Evolutionary conservation across 2,888 invertebrate species (phyloP).

Genomic region (Limnephilus lunatus): DNA sequence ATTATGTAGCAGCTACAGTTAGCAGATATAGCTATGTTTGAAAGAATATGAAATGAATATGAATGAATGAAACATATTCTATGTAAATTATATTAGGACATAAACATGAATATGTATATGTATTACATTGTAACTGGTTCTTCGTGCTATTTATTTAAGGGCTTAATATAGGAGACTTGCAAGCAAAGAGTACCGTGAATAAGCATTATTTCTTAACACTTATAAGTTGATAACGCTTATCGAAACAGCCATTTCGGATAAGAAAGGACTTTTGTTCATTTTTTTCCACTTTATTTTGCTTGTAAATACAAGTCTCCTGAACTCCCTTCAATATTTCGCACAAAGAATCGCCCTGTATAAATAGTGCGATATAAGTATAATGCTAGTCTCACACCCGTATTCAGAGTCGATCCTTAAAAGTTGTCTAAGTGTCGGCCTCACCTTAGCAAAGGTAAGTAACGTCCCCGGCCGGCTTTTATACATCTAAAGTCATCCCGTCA

Average conservation of each 20-base stretch:
- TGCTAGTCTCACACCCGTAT: too few relatives aligned
- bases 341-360: background rate
- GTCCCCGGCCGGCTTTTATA: too few relatives aligned
- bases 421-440: too few relatives aligned
- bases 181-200: background rate
- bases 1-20: background rate
- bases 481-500: too few relatives aligned
- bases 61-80: background rate
- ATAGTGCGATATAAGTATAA: background rate
- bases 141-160: background rate
- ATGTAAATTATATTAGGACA: background rate
- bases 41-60: too few relatives aligned
- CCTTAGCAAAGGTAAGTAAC: too few relatives aligned
- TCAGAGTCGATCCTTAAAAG: too few relatives aligned
- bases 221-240: background rate
- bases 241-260: background rate
- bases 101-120: background rate
- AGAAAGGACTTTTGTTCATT: background rate
- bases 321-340: background rate
- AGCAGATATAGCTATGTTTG: too few relatives aligned
- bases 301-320: background rate
- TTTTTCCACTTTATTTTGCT: background rate
- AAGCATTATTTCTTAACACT: too few relatives aligned
- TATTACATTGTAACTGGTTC: background rate
- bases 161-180: background rate